Evolutionary conservation across 2,888 invertebrate genomes (phyloP), one percentile per base, ranked within the genome.

Genomic region (Pelosia muscerda): DNA sequence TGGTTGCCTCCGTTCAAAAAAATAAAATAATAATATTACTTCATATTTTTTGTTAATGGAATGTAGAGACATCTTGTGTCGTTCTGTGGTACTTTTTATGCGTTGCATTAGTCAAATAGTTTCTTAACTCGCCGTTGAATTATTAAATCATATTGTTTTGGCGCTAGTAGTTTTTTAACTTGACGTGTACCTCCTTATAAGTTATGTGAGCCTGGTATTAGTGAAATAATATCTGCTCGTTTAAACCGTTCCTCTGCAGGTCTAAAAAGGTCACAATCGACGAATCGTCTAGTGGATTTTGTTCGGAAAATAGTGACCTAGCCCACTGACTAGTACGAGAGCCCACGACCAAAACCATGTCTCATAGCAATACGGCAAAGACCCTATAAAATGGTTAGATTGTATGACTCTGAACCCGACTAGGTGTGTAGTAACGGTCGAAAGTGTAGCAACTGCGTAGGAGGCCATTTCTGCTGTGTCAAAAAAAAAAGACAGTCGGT

Each of bases 131-230:
- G n/a, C 31, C 34, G 67, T 19, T n/a, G n/a, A n/a, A n/a, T n/a
- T n/a, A n/a, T n/a, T 22, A n/a, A 10, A 22, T 11, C 0, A 1
- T 5, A 9, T 19, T 22, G 11, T 31, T 13, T 15, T 63, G 55
- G 59, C 63, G 67, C 67, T 28, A 58, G n/a, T 54, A 54, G 54
- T 38, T 23, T 2, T 31, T 28, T 34, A 10, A 28, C 19, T 23
- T 58, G 23, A 23, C 13, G 13, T 54, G 9, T n/a, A n/a, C 38
- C 58, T 61, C 15, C 28, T 58, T 34, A 11, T 0, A 31, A 5
- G 23, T 25, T 76, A 68, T 75, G 63, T 10, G 23, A 15, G 10
- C 68, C 75, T 69, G 54, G 71, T 78, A 73, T 13, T 68, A 11
- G 42, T 23, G 69, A 60, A 65, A 66, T 42, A 68, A 64, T 69